Evolutionary conservation across 1,140 invertebrate species (phyloP), one percentile per base, ranked within the genome.

Genomic region (Oncopodura yosiiana): DNA sequence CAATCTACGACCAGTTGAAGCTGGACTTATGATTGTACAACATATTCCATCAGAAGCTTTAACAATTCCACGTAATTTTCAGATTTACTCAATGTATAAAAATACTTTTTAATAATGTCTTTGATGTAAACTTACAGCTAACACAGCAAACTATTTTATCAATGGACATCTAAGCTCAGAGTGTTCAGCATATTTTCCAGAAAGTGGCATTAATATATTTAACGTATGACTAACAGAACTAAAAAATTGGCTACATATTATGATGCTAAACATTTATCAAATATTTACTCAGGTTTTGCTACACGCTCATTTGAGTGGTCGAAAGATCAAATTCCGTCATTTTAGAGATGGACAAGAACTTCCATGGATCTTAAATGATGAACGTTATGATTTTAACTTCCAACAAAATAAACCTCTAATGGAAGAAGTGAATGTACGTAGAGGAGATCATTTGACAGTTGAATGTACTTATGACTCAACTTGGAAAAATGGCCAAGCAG

Each of bases 351-450:
- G 72, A 46, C 71, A 74, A 55, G 81, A 82, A 67, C 67, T 81
- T 62, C 71, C 78, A 32, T 79, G 80, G 30, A 78, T 83, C 59
- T 78, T 77, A 49, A 74, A 75, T 44, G 81, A 83, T 68, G 75
- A 77, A 64, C 81, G 79, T 69, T 78, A 82, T 62, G 77, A 82
- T 69, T 75, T 80, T 14, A 77, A 76, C 66, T 82, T 81, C 73
- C 80, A 82, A 66, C 80, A 82, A 63, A 82, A 81, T 69, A 69
- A 80, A 59, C 74, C 71, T 63, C 68, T 83, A 19, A 73, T 73
- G 57, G 71, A 73, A 56, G 77, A 78, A 12, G 75, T 76, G 56
- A 77, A 75, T 65, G 73, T 81, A 14, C 37, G 53, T 3, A 29
- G 27, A 16, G 59, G 59, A 26, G 59, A 61, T 38, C 54, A 57